These are phyloP conservation scores for Phocides pigmalion DNA, from an alignment of 1,140 invertebrate species.

Conservation along the genomic window DNA sequence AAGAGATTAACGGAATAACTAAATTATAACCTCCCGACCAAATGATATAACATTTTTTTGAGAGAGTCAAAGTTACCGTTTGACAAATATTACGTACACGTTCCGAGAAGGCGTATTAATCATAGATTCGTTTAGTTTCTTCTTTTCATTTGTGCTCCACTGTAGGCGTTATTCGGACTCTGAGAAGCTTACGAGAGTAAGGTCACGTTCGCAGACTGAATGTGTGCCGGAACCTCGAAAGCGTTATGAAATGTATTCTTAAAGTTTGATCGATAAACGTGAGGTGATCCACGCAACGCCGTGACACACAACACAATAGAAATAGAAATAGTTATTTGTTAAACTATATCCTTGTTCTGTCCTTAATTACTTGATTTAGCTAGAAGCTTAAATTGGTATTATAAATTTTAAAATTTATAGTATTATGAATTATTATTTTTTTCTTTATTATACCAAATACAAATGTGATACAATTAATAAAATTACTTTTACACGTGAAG, in stretches of 20 bases:
- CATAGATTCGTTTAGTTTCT: background rate
- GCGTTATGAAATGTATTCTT: background rate
- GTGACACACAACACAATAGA: background rate
- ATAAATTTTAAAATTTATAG: too few species aligned
- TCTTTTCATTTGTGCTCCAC: background rate
- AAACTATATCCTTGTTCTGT: too few species aligned
- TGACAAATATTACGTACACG: background rate
- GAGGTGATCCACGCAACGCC: slow-evolving; percentile 32
- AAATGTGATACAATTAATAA: too few species aligned
- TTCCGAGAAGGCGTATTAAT: background rate
- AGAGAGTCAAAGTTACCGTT: background rate
- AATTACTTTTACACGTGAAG: too few species aligned
- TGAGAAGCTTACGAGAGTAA: slow-evolving; percentile 36
- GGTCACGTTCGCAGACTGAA: slow-evolving; percentile 42
- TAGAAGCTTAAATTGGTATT: too few species aligned
- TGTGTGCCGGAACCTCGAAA: too few species aligned
- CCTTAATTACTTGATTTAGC: too few species aligned
- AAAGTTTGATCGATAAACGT: slow-evolving; percentile 45
- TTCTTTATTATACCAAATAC: too few species aligned
- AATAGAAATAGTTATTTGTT: too few species aligned
- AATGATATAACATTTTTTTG: background rate
- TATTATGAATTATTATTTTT: too few species aligned
- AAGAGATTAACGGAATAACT: background rate
- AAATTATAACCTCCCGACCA: background rate
- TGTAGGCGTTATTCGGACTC: background rate